Percentiles rank a stretch among this genome's conserved stretches.
These are phyloP conservation scores for Meloidogyne chitwoodi DNA, from an alignment of 1,140 invertebrate genomes.

Conservation along the genomic window DNA sequence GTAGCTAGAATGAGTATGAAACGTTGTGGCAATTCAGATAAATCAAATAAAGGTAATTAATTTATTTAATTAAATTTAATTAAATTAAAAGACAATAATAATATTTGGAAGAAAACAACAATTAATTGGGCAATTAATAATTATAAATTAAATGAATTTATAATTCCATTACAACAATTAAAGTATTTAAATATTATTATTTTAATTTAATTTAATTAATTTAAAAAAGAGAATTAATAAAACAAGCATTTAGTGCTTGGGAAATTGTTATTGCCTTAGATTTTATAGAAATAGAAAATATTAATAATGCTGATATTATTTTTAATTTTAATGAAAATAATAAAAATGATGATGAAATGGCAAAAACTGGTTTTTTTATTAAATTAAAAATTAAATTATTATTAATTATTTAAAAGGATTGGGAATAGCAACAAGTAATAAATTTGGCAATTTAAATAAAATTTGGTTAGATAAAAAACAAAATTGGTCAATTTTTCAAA, in stretches of 20 bases:
- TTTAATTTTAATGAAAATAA: slow-evolving; percentile 20
- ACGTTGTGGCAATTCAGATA: slow-evolving; percentile 32
- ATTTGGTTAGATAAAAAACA: slow-evolving; percentile 33
- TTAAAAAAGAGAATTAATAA: slow-evolving; percentile 37
- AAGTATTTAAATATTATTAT: background rate
- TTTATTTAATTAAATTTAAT: background rate
- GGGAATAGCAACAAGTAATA: slow-evolving; percentile 8
- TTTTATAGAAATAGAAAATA: slow-evolving; percentile 28
- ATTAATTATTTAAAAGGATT: slow-evolving; percentile 28
- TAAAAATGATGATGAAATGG: slow-evolving; percentile 15
- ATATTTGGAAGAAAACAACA: background rate
- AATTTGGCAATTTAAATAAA: slow-evolving; percentile 4
- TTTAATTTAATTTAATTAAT: background rate
- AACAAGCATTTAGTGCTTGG: slow-evolving; percentile 39
- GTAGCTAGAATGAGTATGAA: slow-evolving; percentile 28
- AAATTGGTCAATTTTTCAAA: slow-evolving; percentile 39
- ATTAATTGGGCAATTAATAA: background rate
- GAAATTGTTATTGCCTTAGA: slow-evolving; percentile 43
- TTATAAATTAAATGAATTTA: background rate
- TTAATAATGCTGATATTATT: slow-evolving; percentile 29
- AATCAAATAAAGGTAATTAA: background rate
- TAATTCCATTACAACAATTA: background rate
- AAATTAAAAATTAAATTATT: background rate
- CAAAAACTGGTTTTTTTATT: slow-evolving; percentile 23
- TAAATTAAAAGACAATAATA: background rate